These are phyloP conservation scores for Sycobia sp. DNA, from an alignment of 1,140 invertebrate genomes.

Conservation along the genomic window DNA sequence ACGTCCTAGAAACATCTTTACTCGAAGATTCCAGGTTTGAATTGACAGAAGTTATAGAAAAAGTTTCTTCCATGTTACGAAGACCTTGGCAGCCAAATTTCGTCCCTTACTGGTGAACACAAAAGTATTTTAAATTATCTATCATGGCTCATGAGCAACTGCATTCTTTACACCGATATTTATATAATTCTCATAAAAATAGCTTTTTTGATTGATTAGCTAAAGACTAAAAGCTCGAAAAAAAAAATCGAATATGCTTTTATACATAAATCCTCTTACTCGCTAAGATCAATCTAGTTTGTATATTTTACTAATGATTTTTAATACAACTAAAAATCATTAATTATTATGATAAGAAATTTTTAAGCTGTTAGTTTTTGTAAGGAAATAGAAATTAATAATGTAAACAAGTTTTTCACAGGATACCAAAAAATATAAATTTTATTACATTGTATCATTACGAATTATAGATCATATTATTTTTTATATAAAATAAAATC, in stretches of 20 bases:
- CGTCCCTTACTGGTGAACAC: slow-evolving; percentile 53
- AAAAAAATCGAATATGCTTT: neutral
- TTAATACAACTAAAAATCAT: too few species aligned
- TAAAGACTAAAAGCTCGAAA: neutral
- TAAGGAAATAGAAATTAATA: neutral
- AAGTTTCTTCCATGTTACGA: slow-evolving; percentile 50
- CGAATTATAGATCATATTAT: slow-evolving; percentile 36
- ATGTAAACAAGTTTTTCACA: slow-evolving; percentile 9
- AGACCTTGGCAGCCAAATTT: slow-evolving; percentile 56
- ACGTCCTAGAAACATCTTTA: slow-evolving; percentile 54
- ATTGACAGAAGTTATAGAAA: slow-evolving; percentile 40
- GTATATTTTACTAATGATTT: too few species aligned
- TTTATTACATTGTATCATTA: slow-evolving; percentile 52
- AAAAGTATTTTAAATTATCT: neutral
- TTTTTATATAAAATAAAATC: slow-evolving; percentile 51
- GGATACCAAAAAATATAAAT: slow-evolving; percentile 59
- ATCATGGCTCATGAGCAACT: too few species aligned
- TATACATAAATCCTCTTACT: neutral
- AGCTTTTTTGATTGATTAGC: neutral
- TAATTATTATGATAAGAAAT: too few species aligned
- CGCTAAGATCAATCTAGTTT: too few species aligned
- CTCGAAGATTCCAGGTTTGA: slow-evolving; percentile 53
- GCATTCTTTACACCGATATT: neutral
- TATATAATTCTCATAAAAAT: neutral
- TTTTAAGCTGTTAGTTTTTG: too few species aligned